Evolutionary conservation across 2,888 invertebrate genomes (phyloP).

Genomic region (Chrysodeixis includens): DNA sequence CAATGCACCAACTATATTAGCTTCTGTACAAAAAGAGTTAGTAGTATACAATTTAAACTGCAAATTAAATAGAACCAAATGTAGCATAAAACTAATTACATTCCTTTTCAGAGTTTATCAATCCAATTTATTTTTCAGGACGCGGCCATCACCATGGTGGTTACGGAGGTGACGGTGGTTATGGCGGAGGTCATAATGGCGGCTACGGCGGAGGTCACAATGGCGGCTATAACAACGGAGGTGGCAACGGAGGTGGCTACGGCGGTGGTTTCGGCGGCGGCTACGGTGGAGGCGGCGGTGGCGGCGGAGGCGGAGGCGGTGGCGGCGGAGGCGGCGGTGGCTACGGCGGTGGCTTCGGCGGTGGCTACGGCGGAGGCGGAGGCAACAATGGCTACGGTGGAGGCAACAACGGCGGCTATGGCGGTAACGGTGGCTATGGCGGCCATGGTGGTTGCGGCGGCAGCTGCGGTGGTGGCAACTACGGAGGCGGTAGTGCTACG

Average conservation of each 20-base stretch:
- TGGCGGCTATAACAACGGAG: slow-evolving; percentile 40
- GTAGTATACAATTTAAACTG: neutral
- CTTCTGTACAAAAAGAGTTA: neutral
- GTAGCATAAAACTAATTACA: neutral
- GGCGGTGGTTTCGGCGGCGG: slow-evolving; percentile 43
- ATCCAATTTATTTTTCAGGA: slow-evolving; percentile 16
- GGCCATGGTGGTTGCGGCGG: slow-evolving; percentile 24
- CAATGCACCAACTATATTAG: neutral
- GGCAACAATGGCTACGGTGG: slow-evolving; percentile 39
- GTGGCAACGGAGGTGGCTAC: slow-evolving; percentile 57
- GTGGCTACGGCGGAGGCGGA: slow-evolving; percentile 30
- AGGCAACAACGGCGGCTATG: slow-evolving; percentile 17
- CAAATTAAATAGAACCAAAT: neutral
- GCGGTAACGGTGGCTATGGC: slow-evolving; percentile 41
- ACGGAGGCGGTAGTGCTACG: slow-evolving; percentile 51
- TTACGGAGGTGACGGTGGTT: slow-evolving; percentile 48
- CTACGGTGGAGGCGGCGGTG: slow-evolving; percentile 34
- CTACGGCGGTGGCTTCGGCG: slow-evolving; percentile 42
- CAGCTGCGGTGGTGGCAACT: slow-evolving; percentile 35
- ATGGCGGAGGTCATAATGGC: slow-evolving; percentile 50
- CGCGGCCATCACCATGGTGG: slow-evolving; percentile 52
- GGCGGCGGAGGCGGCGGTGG: slow-evolving; percentile 45
- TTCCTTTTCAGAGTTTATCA: neutral
- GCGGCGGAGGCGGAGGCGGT: slow-evolving; percentile 33
- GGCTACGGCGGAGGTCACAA: slow-evolving; percentile 51